Evolutionary conservation across 1,140 invertebrate species (phyloP).

Genomic region (Pseudobourletiella spinata): DNA sequence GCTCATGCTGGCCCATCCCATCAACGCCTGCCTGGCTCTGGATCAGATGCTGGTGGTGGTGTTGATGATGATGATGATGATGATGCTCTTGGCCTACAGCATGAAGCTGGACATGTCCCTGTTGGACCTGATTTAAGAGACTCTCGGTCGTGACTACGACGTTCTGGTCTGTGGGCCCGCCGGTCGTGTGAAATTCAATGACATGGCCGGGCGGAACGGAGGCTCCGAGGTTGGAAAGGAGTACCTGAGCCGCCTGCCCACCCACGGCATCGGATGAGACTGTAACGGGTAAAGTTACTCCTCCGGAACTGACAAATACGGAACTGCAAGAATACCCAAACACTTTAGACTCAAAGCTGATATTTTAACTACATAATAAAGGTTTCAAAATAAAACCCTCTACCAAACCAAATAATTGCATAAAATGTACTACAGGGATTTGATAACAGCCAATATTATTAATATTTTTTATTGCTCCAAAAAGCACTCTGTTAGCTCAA

Average conservation of each 20-base stretch:
- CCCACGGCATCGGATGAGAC: conserved; percentile 9
- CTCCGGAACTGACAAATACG: conserved; percentile 23
- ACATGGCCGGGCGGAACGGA: conserved; percentile 6
- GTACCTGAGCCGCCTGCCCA: conserved; percentile 16
- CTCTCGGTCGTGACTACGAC: conserved; percentile 14
- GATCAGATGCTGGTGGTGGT: conserved; percentile 6
- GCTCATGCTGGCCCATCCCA: conserved; percentile 14
- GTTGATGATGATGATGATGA: conserved; percentile 16
- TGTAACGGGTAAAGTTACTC: conserved; percentile 11
- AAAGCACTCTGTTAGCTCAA: too few relatives aligned
- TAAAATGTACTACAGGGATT: too few relatives aligned
- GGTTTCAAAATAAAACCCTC: too few relatives aligned
- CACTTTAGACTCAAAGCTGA: too few relatives aligned
- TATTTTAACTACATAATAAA: too few relatives aligned
- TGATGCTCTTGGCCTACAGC: not conserved
- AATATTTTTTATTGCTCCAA: too few relatives aligned
- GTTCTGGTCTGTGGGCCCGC: not conserved
- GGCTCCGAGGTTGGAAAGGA: conserved; percentile 8
- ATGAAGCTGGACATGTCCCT: not conserved
- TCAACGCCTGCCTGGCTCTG: conserved; percentile 4
- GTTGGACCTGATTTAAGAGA: conserved; percentile 6
- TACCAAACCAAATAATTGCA: too few relatives aligned
- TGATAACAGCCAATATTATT: too few relatives aligned
- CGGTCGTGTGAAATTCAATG: conserved; percentile 9
- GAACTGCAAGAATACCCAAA: too few relatives aligned